Evolutionary conservation across 2,888 invertebrate genomes (phyloP), one percentile per base, ranked within the genome.

Genomic region (Leptinotarsa peninsularis): DNA sequence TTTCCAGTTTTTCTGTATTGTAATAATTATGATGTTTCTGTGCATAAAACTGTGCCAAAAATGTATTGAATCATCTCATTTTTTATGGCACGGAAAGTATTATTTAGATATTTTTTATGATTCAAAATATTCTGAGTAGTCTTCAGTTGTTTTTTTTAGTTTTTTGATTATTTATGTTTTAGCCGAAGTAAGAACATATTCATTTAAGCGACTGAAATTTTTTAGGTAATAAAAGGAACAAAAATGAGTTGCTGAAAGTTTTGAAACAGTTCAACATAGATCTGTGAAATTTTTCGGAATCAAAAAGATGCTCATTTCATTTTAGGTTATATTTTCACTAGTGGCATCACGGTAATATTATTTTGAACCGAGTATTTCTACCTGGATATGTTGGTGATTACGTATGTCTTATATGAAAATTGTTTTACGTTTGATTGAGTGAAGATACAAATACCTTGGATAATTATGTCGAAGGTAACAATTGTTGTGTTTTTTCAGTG

Each of bases 151-250:
- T 49, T 67, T 67, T 67, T 70, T 70, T 56, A 71, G 49, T 54
- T 74, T 33, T 43, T 54, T 49, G 27, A 52, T 23, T 72, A 56
- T 72, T 74, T 74, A 63, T 68, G 54, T 56, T 69, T 56, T 69
- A 69, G 56, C 69, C 69, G 56, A 69, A 33, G 54, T 56, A 56
- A 56, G 69, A 69, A 56, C 27, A 56, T n/a, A 70, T 69, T 71
- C 56, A 72, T 75, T 75, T 70, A 67, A 76, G 77, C 60, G 80
- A 81, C 80, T 81, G 81, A 81, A 75, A 70, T 74, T 76, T 76
- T 72, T 75, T 63, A 75, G 72, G 72, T 78, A 74, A 67, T 71
- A 78, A 76, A 27, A 60, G 49, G 43, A 43, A 43, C 43, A 68
- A 74, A 72, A 76, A 79, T 68, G 68, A 72, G 72, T 76, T 67